phyloP scores from a whole-genome alignment of 2,888 invertebrate species.

The Linnaemya tessellans region DNA sequence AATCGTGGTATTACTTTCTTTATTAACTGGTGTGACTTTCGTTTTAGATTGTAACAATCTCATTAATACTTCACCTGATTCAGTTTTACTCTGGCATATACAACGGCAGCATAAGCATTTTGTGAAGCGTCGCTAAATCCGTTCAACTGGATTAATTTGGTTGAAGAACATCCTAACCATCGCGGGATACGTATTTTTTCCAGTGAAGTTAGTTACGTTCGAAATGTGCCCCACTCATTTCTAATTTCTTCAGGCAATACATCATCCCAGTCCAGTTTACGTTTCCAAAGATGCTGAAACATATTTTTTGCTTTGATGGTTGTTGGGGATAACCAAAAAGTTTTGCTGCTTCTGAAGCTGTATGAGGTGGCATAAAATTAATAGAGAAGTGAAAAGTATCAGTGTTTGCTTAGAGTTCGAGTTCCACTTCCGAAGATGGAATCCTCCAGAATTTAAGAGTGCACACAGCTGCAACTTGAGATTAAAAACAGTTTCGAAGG shows the following conservation, averaged over 20 bases:
- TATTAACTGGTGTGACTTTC: slow-evolving; percentile 40
- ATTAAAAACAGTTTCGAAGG: background rate
- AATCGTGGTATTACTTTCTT: slow-evolving; percentile 16
- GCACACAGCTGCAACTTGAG: background rate
- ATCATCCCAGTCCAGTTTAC: slow-evolving; percentile 61
- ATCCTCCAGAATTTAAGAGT: slow-evolving; percentile 50
- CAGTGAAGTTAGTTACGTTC: too few relatives aligned
- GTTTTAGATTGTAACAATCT: slow-evolving; percentile 40
- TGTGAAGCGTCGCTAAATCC: too few relatives aligned
- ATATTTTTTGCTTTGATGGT: slow-evolving; percentile 68
- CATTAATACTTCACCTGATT: slow-evolving; percentile 18
- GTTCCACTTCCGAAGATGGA: slow-evolving; percentile 58
- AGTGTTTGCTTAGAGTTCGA: slow-evolving; percentile 19
- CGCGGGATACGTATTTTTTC: too few relatives aligned
- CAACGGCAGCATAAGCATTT: slow-evolving; percentile 61
- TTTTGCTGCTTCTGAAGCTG: slow-evolving; percentile 54
- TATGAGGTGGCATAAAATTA: slow-evolving; percentile 20
- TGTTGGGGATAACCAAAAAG: slow-evolving; percentile 65
- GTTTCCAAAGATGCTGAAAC: slow-evolving; percentile 66
- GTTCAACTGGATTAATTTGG: too few relatives aligned
- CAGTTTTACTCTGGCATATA: slow-evolving; percentile 54
- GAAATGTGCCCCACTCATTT: too few relatives aligned
- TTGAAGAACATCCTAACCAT: too few relatives aligned
- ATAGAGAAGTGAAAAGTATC: slow-evolving; percentile 48
- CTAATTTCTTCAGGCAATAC: slow-evolving; percentile 38